Conservation (phyloP, 1,140 invertebrate species). For the Dinoponera quadriceps region DNA sequence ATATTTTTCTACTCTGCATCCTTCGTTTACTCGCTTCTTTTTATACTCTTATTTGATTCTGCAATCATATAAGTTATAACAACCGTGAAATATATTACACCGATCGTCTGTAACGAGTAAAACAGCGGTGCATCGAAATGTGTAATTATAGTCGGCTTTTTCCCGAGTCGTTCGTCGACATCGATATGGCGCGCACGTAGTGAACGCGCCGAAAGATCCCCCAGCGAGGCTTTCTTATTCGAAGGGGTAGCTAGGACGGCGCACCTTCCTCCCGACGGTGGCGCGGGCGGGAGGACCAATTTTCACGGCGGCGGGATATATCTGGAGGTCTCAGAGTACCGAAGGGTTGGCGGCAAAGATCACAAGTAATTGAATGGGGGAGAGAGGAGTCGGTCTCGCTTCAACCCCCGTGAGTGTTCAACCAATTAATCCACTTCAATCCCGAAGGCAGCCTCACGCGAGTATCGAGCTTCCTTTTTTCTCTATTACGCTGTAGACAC, state of each 20-base stretch:
- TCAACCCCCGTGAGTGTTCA: conserved; percentile 80
- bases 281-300: conserved; percentile 65
- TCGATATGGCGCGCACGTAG: conserved; percentile 71
- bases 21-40: too few relatives aligned
- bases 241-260: conserved; percentile 67
- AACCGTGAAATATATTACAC: not conserved
- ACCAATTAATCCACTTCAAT: conserved; percentile 84
- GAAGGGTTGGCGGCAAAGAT: conserved; percentile 80
- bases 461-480: conserved; percentile 76
- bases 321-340: conserved; percentile 73
- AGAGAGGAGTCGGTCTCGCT: conserved; percentile 67
- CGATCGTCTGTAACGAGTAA: not conserved
- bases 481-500: conserved; percentile 70
- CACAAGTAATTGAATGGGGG: conserved; percentile 80
- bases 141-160: conserved; percentile 28
- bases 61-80: not conserved
- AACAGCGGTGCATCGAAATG: conserved; percentile 12
- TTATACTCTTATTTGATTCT: too few relatives aligned
- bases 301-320: conserved; percentile 73
- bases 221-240: conserved; percentile 71
- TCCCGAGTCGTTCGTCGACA: conserved; percentile 27
- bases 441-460: conserved; percentile 74
- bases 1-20: too few relatives aligned
- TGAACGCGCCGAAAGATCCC: conserved; percentile 70
- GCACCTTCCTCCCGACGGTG: conserved; percentile 61